These are phyloP conservation scores for Regulus satrapa DNA, from an alignment of 2,113 vertebrate genomes.

Conservation along the genomic window DNA sequence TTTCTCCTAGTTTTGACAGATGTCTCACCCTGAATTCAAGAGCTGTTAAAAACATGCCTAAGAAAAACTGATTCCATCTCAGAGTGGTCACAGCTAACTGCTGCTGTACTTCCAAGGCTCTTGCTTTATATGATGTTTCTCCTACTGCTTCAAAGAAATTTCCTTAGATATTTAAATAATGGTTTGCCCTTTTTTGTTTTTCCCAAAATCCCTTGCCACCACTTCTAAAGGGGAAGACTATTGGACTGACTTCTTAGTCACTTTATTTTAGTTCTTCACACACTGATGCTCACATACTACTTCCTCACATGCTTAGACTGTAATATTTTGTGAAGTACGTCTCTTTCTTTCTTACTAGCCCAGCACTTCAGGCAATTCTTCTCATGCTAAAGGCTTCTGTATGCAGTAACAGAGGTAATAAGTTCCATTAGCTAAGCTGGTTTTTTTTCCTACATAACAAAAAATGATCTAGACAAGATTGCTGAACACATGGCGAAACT, in stretches of 20 bases:
- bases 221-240: neutral
- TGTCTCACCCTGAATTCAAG: neutral
- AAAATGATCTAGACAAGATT: neutral
- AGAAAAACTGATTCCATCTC: neutral
- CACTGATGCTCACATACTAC: neutral
- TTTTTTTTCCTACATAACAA: neutral
- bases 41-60: neutral
- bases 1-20: neutral
- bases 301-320: neutral
- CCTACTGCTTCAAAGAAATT: neutral
- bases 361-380: neutral
- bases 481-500: conserved; percentile 56
- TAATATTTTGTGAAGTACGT: neutral
- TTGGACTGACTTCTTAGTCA: neutral
- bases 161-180: neutral
- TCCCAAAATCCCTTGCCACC: neutral
- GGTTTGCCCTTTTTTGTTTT: neutral
- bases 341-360: neutral
- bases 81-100: neutral
- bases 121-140: neutral
- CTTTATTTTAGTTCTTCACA: neutral
- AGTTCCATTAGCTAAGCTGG: neutral
- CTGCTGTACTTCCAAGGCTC: neutral
- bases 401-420: neutral
- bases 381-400: neutral